These are phyloP conservation scores for Diglossa cyanea DNA, from an alignment of 2,797 vertebrate genomes.

Conservation along the genomic window DNA sequence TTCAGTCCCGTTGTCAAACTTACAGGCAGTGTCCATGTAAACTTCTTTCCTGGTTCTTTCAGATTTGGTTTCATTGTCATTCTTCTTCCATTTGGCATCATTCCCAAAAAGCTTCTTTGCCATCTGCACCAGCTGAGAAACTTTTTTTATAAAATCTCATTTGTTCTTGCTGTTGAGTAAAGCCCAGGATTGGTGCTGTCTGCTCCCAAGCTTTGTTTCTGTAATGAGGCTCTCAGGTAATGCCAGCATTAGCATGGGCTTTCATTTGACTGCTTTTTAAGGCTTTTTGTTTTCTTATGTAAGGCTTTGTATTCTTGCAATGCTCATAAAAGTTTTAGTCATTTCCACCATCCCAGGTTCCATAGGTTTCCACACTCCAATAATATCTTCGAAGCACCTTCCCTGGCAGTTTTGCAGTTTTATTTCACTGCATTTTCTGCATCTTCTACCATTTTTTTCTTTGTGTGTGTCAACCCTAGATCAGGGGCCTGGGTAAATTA, in stretches of 20 bases:
- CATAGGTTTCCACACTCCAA: neutral
- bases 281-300: neutral
- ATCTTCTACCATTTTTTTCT: neutral
- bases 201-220: neutral
- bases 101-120: constrained; percentile 12
- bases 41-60: neutral
- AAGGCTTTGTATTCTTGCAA: neutral
- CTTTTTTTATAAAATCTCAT: neutral
- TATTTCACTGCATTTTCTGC: neutral
- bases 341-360: neutral
- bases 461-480: neutral
- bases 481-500: neutral
- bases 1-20: neutral
- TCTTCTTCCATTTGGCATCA: constrained; percentile 8
- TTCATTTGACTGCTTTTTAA: neutral
- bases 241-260: neutral
- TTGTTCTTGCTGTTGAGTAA: neutral
- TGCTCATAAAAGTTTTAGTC: neutral
- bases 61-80: neutral
- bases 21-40: neutral
- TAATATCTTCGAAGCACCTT: neutral
- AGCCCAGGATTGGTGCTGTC: neutral
- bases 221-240: neutral
- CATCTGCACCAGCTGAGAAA: neutral
- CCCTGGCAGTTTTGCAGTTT: neutral